Base-by-base conservation (phyloP, 2,888 invertebrate genomes). In the Tyria jacobaeae region DNA sequence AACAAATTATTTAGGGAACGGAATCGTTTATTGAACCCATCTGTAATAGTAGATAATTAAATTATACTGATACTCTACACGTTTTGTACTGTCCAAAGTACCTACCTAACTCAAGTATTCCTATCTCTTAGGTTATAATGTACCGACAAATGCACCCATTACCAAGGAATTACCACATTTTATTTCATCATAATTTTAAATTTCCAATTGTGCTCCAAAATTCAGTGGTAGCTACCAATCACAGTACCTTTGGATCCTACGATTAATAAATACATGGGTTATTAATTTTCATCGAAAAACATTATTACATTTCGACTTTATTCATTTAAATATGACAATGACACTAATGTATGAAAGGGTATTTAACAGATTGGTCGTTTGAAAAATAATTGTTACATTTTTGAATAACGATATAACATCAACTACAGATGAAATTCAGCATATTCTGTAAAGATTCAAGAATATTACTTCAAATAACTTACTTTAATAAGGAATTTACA, bases 1-100 rank as follows among this genome's bases (percentile, higher is more conserved):
- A 80, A 85, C 64, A 73, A 31, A 60, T 80, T 77, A 82, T 85
- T 81, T 92, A 88, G 92, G 93, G 93, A 92, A 92, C 92, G 92
- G 92, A 92, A 93, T 92, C 89, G 87, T 93, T 93, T 94, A 94
- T 91, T 93, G 86, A 92, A 92, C 92, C 92, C 92, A 92, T 90
- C 84, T 89, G 91, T 91, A 88, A 90, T 91, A 91, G 86, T 89
- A 91, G 86, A 89, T 89, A 89, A 89, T 92, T 92, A 92, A 90
- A 92, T 91, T 87, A 92, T 92, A 92, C 83, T 85, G 88, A 88
- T 88, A 92, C 77, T 88, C 92, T 94, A 93, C 91, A 89, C 82
- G 83, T 87, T 89, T 92, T 93, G 94, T 93, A 94, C 94, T 91
- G 90, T 82, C 91, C 89, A 89, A 90, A 94, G 93, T 94, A 94